Evolutionary conservation across 2,888 invertebrate genomes (phyloP).

Genomic region (Pyralis farinalis): DNA sequence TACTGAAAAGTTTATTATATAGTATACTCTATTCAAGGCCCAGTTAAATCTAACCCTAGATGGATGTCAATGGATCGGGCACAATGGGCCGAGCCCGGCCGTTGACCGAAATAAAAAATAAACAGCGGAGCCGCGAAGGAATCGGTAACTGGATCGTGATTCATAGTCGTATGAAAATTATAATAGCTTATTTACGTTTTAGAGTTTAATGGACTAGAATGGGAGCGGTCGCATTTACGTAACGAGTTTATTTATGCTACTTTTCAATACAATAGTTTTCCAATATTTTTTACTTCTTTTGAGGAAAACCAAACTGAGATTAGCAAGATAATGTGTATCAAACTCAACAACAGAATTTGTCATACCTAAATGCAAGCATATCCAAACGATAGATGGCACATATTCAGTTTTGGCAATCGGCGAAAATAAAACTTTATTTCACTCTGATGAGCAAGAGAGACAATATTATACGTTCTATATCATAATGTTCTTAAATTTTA

Average conservation of each 20-base stretch:
- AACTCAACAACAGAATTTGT: background rate
- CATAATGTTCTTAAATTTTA: no score
- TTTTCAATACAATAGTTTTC: background rate
- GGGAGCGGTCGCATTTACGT: conserved; percentile 12
- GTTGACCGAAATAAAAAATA: conserved; percentile 74
- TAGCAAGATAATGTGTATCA: background rate
- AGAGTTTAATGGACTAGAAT: conserved; percentile 19
- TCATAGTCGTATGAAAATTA: conserved; percentile 32
- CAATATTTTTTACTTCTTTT: background rate
- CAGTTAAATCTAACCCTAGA: conserved; percentile 61
- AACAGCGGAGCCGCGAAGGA: conserved; percentile 50
- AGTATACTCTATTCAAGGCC: conserved; percentile 1
- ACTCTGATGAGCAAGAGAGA: no score
- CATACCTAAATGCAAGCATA: no score
- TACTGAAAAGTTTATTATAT: conserved; percentile 6
- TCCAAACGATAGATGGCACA: no score
- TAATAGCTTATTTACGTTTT: conserved; percentile 20
- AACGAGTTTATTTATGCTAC: background rate
- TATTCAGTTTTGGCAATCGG: no score
- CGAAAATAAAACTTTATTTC: no score
- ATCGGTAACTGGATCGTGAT: conserved; percentile 58
- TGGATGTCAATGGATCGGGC: conserved; percentile 65
- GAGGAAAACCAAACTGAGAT: background rate
- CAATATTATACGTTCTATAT: no score
- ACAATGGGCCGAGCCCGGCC: conserved; percentile 60